Evolutionary conservation across 1,140 invertebrate species (phyloP), one percentile per base, ranked within the genome.

Genomic region (Holotrichia oblita): DNA sequence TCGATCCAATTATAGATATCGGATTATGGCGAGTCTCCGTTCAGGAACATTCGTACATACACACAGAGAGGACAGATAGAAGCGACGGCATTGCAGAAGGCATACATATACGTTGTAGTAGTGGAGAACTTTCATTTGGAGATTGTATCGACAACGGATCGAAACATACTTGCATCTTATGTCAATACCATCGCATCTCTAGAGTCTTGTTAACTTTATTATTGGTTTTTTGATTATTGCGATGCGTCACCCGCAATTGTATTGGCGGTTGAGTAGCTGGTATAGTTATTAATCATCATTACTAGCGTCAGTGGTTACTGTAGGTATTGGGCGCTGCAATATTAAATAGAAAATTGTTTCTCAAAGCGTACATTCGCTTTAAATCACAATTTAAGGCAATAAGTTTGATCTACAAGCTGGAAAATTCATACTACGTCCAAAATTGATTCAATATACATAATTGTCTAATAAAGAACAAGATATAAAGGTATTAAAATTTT

Each of bases 1-100:
- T 76, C 75, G 75, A 76, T 76, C 75, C 75, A 76, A 76, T 76
- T 76, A 76, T 76, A 76, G 75, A 76, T 76, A 76, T 76, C 22
- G 75, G 42, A 76, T 76, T 48, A 48, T 74, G 73, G 34, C 34
- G 41, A 40, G 27, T 74, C 61, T 69, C 9, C 61, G 61, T 69
- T 69, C 61, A 22, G 61, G 61, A 69, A 69, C 61, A 69, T 69
- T 69, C 61, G 61, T 69, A 34, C 20, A 64, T 64, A 24, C 59
- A 24, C 17, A 24, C 17, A 64, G 4, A 24, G 6, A 22, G n/a
- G 20, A 64, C 59, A 20, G 44, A 48, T 10, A 20, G 17, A 69
- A 69, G 22, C 61, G 61, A 20, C 0, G 22, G 17, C 22, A 69
- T 14, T 6, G 61, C 27, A 9, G 61, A 34, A 69, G 22, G 61